Evolutionary conservation across 2,888 invertebrate genomes (phyloP).

Genomic region (Lepidonotus clava): DNA sequence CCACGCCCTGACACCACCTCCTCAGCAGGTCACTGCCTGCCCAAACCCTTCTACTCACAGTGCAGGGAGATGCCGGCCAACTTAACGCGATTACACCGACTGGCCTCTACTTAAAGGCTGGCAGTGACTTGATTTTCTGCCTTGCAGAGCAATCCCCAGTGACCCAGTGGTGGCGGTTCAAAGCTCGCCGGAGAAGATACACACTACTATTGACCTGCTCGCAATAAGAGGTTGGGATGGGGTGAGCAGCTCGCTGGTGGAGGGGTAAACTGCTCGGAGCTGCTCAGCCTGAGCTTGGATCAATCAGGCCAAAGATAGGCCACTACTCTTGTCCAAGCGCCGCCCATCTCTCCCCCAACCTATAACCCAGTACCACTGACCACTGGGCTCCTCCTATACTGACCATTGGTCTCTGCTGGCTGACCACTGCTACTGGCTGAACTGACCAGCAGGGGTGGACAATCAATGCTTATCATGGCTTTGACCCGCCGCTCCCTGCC

Average conservation of each 20-base stretch:
- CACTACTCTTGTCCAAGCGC: neutral
- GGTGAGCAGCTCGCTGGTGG: neutral
- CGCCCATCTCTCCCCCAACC: neutral
- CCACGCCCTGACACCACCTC: neutral
- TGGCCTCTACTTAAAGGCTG: conserved; percentile 13
- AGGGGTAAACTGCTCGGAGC: neutral
- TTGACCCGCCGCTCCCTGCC: neutral
- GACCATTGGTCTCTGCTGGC: too few relatives aligned
- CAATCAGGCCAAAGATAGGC: conserved; percentile 7
- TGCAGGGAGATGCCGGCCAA: neutral
- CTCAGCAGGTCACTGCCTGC: too few relatives aligned
- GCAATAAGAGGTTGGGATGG: neutral
- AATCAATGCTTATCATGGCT: neutral
- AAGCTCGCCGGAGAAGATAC: neutral
- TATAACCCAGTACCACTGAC: neutral
- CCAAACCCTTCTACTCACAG: too few relatives aligned
- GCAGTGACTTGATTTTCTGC: conserved; percentile 37
- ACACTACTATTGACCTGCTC: neutral
- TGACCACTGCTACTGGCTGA: too few relatives aligned
- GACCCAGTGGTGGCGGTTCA: conserved; percentile 5
- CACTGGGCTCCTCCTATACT: too few relatives aligned
- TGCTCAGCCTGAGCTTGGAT: neutral
- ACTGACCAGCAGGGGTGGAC: neutral
- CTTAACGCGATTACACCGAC: conserved; percentile 39
- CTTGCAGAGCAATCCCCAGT: conserved; percentile 24